Evolutionary conservation across 2,797 vertebrate species (phyloP), one percentile per base, ranked within the genome.

Genomic region (Pitangus sulphuratus): DNA sequence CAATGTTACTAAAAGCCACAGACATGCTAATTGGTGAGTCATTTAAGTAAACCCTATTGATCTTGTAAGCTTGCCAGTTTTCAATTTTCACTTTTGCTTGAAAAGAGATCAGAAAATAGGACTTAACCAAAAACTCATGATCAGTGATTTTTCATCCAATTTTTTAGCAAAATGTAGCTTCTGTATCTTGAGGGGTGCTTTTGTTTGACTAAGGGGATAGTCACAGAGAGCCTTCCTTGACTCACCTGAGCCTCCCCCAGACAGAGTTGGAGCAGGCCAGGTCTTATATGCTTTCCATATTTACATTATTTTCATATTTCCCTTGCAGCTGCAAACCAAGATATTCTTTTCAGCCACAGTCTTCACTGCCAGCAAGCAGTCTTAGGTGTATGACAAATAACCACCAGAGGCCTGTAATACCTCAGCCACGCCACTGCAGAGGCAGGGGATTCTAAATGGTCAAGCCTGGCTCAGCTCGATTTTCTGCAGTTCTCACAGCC

Each of bases 31-130:
- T 80, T 87, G 87, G 87, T 70, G 83, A 96, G 71, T 93, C 80
- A 94, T 95, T 90, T 56, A 84, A 96, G 82, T 84, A 94, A 96
- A 94, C 61, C 44, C 48, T 95, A 96, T 93, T 95, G 93, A 93
- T 95, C 87, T 92, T 95, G 89, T 60, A 80, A 57, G 54, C 45
- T 65, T 79, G 87, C 94, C 95, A 97, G 77, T 81, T 84, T 95
- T 81, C 90, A 96, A 57, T 93, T 97, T 96, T 95, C 93, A 81
- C 87, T 96, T 89, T 60, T 93, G 48, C 90, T 77, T 96, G 74
- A 94, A 96, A 96, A 92, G 64, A 95, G 65, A 56, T 92, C 93
- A 92, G 70, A 93, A 97, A 78, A 94, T 47, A 48, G 84, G 53
- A 47, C 71, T 82, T 56, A 93, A 90, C 61, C 53, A 92, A 65